Conservation (phyloP, 2,797 vertebrate species). For the Megalops cyprinoides region DNA sequence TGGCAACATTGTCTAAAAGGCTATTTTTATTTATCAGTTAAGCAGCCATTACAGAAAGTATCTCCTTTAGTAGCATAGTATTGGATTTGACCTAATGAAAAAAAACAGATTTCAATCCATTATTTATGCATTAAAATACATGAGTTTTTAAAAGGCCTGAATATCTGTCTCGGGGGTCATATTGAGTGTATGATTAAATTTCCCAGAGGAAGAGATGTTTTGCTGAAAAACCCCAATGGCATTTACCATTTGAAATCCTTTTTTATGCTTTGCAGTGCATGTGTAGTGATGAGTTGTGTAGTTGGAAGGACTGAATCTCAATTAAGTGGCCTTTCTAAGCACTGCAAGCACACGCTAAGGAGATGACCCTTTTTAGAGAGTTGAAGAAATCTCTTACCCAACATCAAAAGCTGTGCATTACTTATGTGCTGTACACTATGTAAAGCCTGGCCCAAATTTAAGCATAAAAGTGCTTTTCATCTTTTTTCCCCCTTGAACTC, state of each 20-base stretch:
- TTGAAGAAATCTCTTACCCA: background rate
- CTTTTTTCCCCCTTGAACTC: background rate
- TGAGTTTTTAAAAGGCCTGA: background rate
- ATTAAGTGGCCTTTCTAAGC: conserved; percentile 22
- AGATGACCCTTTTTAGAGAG: background rate
- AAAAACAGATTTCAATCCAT: conserved; percentile 20
- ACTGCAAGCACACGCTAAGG: background rate
- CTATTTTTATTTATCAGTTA: conserved; percentile 23
- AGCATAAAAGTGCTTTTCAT: background rate
- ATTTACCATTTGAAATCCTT: conserved; percentile 35
- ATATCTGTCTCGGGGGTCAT: conserved; percentile 34
- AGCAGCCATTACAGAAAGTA: conserved; percentile 13
- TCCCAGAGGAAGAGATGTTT: conserved; percentile 39
- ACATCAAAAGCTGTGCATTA: background rate
- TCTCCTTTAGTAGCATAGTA: background rate
- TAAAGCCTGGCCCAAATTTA: background rate
- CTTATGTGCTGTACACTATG: too few species aligned
- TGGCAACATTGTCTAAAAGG: background rate
- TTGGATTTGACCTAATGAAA: conserved; percentile 20
- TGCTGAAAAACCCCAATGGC: conserved; percentile 34
- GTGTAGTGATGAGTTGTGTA: background rate
- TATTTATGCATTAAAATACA: conserved; percentile 34
- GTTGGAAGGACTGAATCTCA: conserved; percentile 34
- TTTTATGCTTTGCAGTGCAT: conserved; percentile 10
- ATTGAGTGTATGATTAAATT: conserved; percentile 47